Evolutionary conservation across 2,797 vertebrate genomes (phyloP).

Genomic region (Manis crassicaudata): DNA sequence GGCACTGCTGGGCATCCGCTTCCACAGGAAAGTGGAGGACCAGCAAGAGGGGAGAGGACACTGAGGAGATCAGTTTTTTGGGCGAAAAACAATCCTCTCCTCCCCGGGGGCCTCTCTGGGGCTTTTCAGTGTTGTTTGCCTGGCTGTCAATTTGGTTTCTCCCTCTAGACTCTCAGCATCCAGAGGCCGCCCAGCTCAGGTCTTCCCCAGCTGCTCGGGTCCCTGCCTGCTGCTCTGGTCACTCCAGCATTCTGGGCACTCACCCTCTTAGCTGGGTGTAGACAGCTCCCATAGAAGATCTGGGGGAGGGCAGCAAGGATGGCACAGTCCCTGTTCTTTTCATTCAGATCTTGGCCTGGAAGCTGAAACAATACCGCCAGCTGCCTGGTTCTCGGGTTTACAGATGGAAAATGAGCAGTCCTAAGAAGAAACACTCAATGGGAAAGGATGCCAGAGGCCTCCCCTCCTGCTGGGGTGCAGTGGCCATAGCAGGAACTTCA

Average conservation of each 20-base stretch:
- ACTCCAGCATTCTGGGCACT: background rate
- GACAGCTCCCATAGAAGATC: background rate
- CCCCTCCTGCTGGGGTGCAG: background rate
- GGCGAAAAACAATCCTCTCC: background rate
- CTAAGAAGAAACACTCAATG: background rate
- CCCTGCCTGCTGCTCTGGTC: background rate
- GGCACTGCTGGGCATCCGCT: background rate
- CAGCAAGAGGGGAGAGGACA: background rate
- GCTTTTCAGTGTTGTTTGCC: background rate
- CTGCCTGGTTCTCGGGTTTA: background rate
- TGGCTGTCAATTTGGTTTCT: background rate
- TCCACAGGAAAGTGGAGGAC: background rate
- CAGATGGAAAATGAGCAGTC: background rate
- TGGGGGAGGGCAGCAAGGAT: background rate
- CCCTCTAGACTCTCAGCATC: background rate
- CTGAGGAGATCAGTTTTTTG: background rate
- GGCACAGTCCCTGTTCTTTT: background rate
- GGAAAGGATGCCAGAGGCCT: background rate
- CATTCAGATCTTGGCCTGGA: too few species aligned
- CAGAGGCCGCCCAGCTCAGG: background rate
- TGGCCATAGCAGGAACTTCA: background rate
- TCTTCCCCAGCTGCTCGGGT: background rate
- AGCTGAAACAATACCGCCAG: background rate
- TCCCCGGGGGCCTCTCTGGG: background rate
- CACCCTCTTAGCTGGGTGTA: background rate